phyloP scores from a whole-genome alignment of 2,113 vertebrate genomes.

The Thunnus maccoyii region DNA sequence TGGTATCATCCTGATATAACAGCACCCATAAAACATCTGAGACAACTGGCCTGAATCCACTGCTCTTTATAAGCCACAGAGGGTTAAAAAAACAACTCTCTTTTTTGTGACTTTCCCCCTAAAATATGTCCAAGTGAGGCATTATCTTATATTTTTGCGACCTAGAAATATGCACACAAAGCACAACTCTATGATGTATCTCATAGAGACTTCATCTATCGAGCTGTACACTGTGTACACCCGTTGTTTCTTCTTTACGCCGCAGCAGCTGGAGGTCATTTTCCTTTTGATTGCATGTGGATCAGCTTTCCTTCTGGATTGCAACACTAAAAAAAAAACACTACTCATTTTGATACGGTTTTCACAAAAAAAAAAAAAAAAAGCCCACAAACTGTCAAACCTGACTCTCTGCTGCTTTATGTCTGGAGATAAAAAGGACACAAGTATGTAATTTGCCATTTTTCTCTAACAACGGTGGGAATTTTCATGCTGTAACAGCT shows the following conservation, averaged over 20 bases:
- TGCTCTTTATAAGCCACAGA: not conserved
- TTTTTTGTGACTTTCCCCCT: no score
- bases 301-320: slow-evolving; percentile 7
- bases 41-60: no score
- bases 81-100: not conserved
- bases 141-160: not conserved
- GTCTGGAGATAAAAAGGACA: slow-evolving; percentile 29
- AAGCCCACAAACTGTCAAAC: slow-evolving; percentile 14
- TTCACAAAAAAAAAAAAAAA: not conserved
- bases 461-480: slow-evolving; percentile 12
- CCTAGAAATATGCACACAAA: slow-evolving; percentile 20
- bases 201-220: not conserved
- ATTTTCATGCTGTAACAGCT: not conserved
- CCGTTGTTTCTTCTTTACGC: slow-evolving; percentile 1
- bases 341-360: slow-evolving; percentile 23
- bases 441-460: not conserved
- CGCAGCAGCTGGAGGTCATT: slow-evolving; percentile 16
- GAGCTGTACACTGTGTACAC: not conserved
- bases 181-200: not conserved
- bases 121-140: not conserved
- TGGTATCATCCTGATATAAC: no score
- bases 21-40: no score
- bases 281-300: slow-evolving; percentile 5
- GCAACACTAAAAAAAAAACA: slow-evolving; percentile 1
- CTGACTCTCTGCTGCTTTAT: not conserved